Conservation (phyloP, 2,888 invertebrate genomes). For the Pilophorus perplexus region DNA sequence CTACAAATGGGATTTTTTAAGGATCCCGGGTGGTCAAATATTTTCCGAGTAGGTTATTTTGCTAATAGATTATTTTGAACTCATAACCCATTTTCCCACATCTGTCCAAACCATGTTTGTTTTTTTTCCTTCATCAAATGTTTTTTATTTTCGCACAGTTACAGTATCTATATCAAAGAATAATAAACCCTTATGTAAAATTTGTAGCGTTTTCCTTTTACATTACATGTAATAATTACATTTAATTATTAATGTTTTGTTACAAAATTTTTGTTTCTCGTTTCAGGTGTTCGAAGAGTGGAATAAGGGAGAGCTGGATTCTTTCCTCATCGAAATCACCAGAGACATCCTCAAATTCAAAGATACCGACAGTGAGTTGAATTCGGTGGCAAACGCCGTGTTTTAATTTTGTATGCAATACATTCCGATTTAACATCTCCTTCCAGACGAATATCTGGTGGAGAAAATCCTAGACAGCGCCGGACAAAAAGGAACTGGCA, state of each 20-base stretch:
- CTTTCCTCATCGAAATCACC: constrained; percentile 96
- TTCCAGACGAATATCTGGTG: constrained; percentile 53
- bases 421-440: not conserved
- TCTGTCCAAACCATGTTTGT: too few relatives aligned
- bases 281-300: constrained; percentile 76
- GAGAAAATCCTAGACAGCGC: constrained; percentile 94
- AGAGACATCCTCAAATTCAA: constrained; percentile 89
- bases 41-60: too few relatives aligned
- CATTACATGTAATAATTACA: not conserved
- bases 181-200: too few relatives aligned
- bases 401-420: too few relatives aligned
- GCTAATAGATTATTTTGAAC: too few relatives aligned
- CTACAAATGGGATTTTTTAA: too few relatives aligned
- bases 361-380: constrained; percentile 74
- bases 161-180: too few relatives aligned
- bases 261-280: not conserved
- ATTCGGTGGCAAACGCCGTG: too few relatives aligned
- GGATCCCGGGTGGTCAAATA: too few relatives aligned
- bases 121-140: not conserved
- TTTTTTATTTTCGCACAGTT: too few relatives aligned
- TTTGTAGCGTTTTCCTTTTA: not conserved
- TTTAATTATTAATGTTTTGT: not conserved
- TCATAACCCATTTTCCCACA: too few relatives aligned
- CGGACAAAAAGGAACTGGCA: constrained; percentile 98
- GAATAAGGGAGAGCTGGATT: constrained; percentile 94